phyloP scores from a whole-genome alignment of 2,797 vertebrate genomes.

The Gila robusta region DNA sequence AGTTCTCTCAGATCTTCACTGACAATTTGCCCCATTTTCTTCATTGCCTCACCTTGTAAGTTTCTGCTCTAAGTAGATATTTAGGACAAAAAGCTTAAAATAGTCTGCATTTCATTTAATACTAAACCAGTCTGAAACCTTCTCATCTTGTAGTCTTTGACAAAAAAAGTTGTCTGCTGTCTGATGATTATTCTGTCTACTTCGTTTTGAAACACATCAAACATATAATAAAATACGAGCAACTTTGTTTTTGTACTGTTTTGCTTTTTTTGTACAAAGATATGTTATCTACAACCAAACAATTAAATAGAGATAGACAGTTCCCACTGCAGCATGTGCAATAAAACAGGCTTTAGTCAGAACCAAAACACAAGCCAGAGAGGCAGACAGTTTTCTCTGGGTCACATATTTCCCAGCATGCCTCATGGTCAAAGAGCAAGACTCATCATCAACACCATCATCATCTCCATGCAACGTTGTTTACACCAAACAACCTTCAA shows the following conservation, averaged over 20 bases:
- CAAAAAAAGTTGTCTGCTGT: slow-evolving; percentile 26
- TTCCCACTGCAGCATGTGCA: slow-evolving; percentile 48
- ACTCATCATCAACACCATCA: slow-evolving; percentile 66
- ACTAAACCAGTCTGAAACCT: slow-evolving; percentile 42
- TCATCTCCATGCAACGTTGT: slow-evolving; percentile 79
- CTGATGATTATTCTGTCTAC: slow-evolving; percentile 23
- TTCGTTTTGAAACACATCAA: background rate
- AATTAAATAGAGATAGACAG: slow-evolving; percentile 3
- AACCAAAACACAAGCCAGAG: slow-evolving; percentile 72
- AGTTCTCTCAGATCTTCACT: slow-evolving; percentile 21
- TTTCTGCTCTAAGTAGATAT: slow-evolving; percentile 51
- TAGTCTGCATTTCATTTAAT: slow-evolving; percentile 58
- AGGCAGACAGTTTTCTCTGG: slow-evolving; percentile 66
- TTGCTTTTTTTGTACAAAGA: background rate
- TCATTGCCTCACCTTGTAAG: slow-evolving; percentile 41
- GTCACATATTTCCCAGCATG: slow-evolving; percentile 79
- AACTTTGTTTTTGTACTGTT: background rate
- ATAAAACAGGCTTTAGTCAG: slow-evolving; percentile 46
- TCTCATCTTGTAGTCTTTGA: slow-evolving; percentile 34
- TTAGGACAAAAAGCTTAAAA: slow-evolving; percentile 61
- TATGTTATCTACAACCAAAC: background rate
- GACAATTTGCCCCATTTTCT: slow-evolving; percentile 52
- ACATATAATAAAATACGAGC: background rate
- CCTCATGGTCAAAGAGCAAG: slow-evolving; percentile 77
- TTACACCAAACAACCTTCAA: slow-evolving; percentile 67